Conservation (phyloP, 2,888 invertebrate genomes). For the Machimus atricapillus region DNA sequence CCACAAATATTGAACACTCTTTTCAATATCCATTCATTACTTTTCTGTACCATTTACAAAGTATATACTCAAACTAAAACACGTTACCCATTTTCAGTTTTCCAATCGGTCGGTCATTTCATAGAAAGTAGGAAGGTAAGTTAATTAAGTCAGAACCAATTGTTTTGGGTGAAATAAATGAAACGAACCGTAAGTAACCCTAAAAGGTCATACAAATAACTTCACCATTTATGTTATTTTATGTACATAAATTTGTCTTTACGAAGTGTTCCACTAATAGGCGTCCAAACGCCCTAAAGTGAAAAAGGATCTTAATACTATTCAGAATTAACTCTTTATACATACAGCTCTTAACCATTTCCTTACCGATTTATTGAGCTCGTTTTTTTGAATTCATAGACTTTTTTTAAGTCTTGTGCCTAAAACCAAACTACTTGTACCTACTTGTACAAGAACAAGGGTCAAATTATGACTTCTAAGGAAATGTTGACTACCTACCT, state of each 20-base stretch:
- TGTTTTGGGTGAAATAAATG: not conserved
- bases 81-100: not conserved
- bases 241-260: not conserved
- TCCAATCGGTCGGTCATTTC: not conserved
- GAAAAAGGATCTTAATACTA: not conserved
- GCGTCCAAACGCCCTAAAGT: not conserved
- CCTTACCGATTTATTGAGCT: not conserved
- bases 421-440: no score
- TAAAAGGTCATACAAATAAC: not conserved
- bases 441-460: no score
- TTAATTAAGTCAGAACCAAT: not conserved
- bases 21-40: not conserved
- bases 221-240: not conserved
- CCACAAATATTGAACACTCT: not conserved
- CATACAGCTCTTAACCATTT: not conserved
- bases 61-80: not conserved
- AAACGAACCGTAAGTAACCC: not conserved
- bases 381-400: not conserved
- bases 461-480: no score
- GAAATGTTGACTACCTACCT: no score
- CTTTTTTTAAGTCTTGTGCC: not conserved
- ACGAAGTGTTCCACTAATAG: not conserved
- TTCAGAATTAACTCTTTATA: not conserved
- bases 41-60: not conserved
- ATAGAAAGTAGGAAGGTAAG: not conserved